Evolutionary conservation across 2,113 vertebrate genomes (phyloP).

Genomic region (Dunckerocampus dactyliophorus): DNA sequence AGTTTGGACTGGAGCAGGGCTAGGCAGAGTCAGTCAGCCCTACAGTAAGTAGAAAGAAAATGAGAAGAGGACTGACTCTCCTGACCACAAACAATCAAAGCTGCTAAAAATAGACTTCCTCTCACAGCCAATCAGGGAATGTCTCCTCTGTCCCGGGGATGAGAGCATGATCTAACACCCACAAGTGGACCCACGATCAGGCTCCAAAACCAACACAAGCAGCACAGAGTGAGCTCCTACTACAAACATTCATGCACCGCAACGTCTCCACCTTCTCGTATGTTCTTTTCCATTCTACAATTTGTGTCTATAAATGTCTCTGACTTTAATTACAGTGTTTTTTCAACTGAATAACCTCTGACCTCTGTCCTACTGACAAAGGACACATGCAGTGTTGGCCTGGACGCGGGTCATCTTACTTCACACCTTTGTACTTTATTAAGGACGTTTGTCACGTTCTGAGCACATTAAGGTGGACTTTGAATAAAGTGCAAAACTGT

Average conservation of each 20-base stretch:
- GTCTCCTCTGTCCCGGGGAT: slow-evolving; percentile 1
- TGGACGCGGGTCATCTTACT: too few species aligned
- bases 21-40: too few species aligned
- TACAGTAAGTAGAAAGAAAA: too few species aligned
- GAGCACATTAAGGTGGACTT: too few species aligned
- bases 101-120: slow-evolving; percentile 39
- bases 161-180: slow-evolving; percentile 11
- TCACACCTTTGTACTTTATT: too few species aligned
- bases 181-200: neutral
- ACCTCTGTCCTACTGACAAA: slow-evolving; percentile 3
- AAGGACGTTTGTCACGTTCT: too few species aligned
- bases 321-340: slow-evolving; percentile 59
- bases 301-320: slow-evolving; percentile 55
- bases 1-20: too few species aligned
- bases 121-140: slow-evolving; percentile 7
- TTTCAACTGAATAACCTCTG: slow-evolving; percentile 38
- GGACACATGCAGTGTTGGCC: too few species aligned
- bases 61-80: too few species aligned
- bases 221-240: too few species aligned
- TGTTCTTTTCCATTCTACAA: slow-evolving; percentile 36
- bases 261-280: slow-evolving; percentile 43
- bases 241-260: neutral
- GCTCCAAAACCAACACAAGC: neutral
- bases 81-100: slow-evolving; percentile 15
- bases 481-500: too few species aligned